Evolutionary conservation across 92 coral and sea anemone species (phyloP), one percentile per base, ranked within the genome.

Genomic region (Actinostola sp.): DNA sequence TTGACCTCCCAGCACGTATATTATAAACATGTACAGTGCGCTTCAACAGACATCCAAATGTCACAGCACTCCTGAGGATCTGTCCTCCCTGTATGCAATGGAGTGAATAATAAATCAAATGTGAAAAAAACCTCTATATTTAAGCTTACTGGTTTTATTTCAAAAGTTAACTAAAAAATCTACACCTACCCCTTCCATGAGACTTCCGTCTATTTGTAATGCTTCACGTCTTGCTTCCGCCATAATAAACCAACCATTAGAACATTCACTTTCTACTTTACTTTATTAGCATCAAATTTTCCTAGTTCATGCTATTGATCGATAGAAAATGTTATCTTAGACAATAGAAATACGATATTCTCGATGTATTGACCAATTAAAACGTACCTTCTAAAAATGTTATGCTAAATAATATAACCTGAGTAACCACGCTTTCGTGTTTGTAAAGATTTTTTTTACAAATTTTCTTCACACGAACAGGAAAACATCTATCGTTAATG

Each of bases 101-200:
- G 27, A 55, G 7, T 11, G 59, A 55, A 16, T 9, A 41, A 5
- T 57, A n/a, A 29, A 26, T n/a, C n/a, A n/a, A n/a, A 60, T 26
- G 27, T 24, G 25, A 27, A 27, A 1, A 67, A 11, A 21, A 3
- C 1, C 20, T 8, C 34, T n/a, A n/a, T n/a, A n/a, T n/a, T n/a
- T n/a, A n/a, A n/a, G n/a, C n/a, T n/a, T n/a, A n/a, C n/a, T n/a
- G n/a, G n/a, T n/a, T n/a, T n/a, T n/a, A n/a, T 30, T 5, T 39
- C 27, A 64, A 39, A 11, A 0, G 48, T 4, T 64, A 19, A 13
- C 35, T 10, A 11, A 24, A 23, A 57, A 33, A 38, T 61, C 39
- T 15, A 32, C 28, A 43, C 89, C 80, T 30, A 87, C 97, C 80
- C 97, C 97, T 84, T 91, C 97, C 86, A 91, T 83, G 10, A 91